Base-by-base conservation (phyloP, 1,140 invertebrate genomes). In the Ditylenchus dipsaci region DNA sequence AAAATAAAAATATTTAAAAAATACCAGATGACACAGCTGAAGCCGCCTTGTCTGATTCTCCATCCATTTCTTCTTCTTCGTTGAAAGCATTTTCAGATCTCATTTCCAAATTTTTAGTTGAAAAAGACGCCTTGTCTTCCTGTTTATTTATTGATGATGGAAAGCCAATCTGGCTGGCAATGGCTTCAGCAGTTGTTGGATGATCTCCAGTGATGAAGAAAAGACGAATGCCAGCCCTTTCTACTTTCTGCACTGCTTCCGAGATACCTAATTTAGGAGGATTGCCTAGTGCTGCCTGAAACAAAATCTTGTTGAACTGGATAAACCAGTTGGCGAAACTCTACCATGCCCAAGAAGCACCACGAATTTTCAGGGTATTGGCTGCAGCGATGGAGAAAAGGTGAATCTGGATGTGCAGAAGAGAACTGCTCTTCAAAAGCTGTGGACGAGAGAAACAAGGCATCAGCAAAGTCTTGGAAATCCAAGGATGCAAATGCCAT, bases 331-430 rank as follows among this genome's bases (percentile, higher is more conserved):
- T 3, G 15, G 15, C 23, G 15, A 7, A 53, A 53, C 49, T 15
- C 3, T n/a, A 67, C n/a, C 72, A 70, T 76, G 61, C 75, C 75
- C 26, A 77, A 67, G 61, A 77, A 77, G 67, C 75, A 77, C 75
- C 76, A 78, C 7, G 61, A 60, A 42, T 68, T 57, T n/a, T 70
- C 70, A 0, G 71, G 65, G 59, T 75, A 71, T 38, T 64, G 69
- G 8, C 42, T 71, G 30, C 61, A 63, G 1, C 57, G 57, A 7
- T 26, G 17, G 7, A 30, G 29, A 13, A 33, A 26, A 64, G 17
- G 49, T 53, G 29, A 57, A 64, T 9, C 42, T 43, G 26, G 60
- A 19, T 62, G 67, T 61, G n/a, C 59, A 1, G 45, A 17, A 9
- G 3, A 45, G 5, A 53, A 9, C 33, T 38, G 33, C 33, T 38